A percentile compares a stretch with the other conserved stretches of the same genome.
These are phyloP conservation scores for Montipora foliosa DNA, from an alignment of 64 coral and sea anemone genomes.

Conservation along the genomic window DNA sequence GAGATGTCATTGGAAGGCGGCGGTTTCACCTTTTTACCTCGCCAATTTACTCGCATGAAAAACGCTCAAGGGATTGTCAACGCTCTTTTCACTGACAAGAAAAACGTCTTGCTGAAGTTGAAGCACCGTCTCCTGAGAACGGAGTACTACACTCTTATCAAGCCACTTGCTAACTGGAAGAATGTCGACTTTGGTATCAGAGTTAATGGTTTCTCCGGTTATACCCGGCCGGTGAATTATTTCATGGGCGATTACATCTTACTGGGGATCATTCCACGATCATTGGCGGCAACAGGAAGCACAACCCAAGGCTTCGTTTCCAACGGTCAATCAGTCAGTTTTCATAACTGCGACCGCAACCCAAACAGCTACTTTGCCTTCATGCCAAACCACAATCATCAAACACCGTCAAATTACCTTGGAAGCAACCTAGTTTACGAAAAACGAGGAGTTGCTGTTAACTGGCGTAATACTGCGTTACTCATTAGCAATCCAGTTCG, in stretches of 20 bases:
- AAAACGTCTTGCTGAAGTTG: conserved; percentile 44
- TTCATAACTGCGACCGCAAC: conserved; percentile 49
- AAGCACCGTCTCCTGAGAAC: background rate
- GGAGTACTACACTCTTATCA: conserved; percentile 52
- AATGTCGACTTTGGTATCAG: background rate
- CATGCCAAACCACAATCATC: conserved; percentile 56
- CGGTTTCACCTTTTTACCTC: conserved; percentile 32
- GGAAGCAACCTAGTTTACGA: conserved; percentile 6
- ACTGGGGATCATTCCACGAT: conserved; percentile 40
- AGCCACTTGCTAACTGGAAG: background rate
- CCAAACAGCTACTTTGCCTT: conserved; percentile 65
- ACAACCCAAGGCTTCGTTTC: conserved; percentile 46
- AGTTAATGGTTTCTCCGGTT: conserved; percentile 23
- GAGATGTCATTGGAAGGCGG: background rate
- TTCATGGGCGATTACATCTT: conserved; percentile 39
- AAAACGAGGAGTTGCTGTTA: conserved; percentile 23
- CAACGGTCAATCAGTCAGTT: conserved; percentile 22
- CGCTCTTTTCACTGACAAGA: conserved; percentile 52
- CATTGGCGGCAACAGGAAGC: background rate
- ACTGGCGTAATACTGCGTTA: conserved; percentile 41
- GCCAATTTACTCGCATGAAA: background rate
- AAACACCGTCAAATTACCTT: background rate
- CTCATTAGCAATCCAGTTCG: conserved; percentile 4
- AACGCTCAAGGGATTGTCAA: background rate
- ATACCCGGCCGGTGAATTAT: background rate